Evolutionary conservation across 1,140 invertebrate genomes (phyloP), one percentile per base, ranked within the genome.

Genomic region (Drosophila tsacasi): DNA sequence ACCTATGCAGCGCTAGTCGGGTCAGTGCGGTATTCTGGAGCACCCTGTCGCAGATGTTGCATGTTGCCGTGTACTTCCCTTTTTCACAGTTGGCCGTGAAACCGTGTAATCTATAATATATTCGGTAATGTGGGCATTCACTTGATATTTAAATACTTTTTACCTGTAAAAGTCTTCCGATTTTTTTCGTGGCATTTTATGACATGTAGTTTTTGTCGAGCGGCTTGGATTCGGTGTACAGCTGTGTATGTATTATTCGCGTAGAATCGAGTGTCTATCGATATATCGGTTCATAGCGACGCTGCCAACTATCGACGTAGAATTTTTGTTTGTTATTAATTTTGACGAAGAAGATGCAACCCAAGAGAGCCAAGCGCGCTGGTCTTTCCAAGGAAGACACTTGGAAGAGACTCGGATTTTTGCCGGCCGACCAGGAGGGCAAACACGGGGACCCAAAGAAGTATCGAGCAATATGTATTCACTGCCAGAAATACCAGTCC

Each of bases 151-250:
- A 39, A 25, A 25, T n/a, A 57, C 15, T 57, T 39, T 57, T 39
- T 57, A 57, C 21, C 40, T 69, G 40, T 78, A 78, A 78, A 78
- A 78, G 13, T 50, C 42, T n/a, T 78, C 75, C 0, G 64, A 62
- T 39, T 77, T 78, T 12, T 78, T 78, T 30, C 75, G 64, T 50
- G 75, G 75, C 75, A 78, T 78, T 69, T 68, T 67, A n/a, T 23
- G 19, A 57, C 54, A 57, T 57, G 35, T 25, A 57, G 2, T 23
- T 8, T 55, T n/a, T 39, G 54, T 35, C 21, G 0, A 55, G 32
- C 19, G 19, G 5, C 32, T 55, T 7, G 15, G 13, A 32, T 21
- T 37, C n/a, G 3, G 15, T 37, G 30, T 68, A 71, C 67, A 55
- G 39, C 64, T 64, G 59, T 25, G 54, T 57, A 57, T 57, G 54